Conservation (phyloP, 2,797 vertebrate species). For the Microctenopoma lineatum region DNA sequence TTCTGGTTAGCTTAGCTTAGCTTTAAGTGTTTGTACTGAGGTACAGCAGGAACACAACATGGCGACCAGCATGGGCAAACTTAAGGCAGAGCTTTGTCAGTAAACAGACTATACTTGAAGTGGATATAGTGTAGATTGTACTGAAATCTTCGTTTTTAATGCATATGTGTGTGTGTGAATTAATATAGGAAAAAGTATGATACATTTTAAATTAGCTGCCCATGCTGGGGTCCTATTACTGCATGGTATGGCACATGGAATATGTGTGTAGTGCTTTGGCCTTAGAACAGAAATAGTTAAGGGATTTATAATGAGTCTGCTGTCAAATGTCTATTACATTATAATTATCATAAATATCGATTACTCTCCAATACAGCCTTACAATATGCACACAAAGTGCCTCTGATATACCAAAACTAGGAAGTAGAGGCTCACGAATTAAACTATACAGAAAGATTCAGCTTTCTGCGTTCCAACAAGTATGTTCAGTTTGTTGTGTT, state of each 20-base stretch:
- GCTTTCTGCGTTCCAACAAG: not conserved
- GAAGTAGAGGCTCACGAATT: not conserved
- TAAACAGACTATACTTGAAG: not conserved
- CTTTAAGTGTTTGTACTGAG: slow-evolving; percentile 35
- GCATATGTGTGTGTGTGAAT: not conserved
- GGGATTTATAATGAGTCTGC: slow-evolving; percentile 60
- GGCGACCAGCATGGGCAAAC: slow-evolving; percentile 62
- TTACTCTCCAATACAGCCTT: too few relatives aligned
- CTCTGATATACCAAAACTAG: not conserved
- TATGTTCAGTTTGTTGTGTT: not conserved
- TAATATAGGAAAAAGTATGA: not conserved
- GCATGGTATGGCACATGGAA: slow-evolving; percentile 48
- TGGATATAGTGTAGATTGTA: not conserved
- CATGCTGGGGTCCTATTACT: slow-evolving; percentile 36
- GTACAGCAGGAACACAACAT: slow-evolving; percentile 50
- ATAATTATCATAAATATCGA: too few relatives aligned
- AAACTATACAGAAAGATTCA: not conserved
- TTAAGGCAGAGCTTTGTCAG: not conserved
- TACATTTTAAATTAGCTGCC: slow-evolving; percentile 13
- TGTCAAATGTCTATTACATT: not conserved
- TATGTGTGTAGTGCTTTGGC: slow-evolving; percentile 37
- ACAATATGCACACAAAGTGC: not conserved
- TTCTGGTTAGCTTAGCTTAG: slow-evolving; percentile 65
- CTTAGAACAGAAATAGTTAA: slow-evolving; percentile 9
- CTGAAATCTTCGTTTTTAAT: not conserved